A percentile compares a stretch with the other conserved stretches of the same genome.
Evolutionary conservation across 2,888 invertebrate genomes (phyloP).

Genomic region (Vandiemenella viatica): DNA sequence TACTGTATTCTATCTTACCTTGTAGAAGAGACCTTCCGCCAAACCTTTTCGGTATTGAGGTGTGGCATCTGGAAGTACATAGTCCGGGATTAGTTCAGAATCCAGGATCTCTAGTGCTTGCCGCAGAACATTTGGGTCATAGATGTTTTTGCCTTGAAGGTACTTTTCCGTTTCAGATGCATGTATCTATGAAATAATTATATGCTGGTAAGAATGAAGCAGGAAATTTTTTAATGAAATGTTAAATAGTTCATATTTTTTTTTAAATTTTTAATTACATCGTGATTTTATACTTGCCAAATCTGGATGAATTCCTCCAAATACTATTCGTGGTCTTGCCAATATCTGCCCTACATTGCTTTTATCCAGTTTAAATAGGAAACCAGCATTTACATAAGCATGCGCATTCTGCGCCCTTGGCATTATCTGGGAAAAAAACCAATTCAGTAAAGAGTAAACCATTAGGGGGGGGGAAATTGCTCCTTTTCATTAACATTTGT

Average conservation of each 20-base stretch:
- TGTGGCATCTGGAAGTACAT: conserved; percentile 47
- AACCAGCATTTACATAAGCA: conserved; percentile 61
- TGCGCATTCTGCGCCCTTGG: conserved; percentile 62
- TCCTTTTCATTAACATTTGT: too few species aligned
- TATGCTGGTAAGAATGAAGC: too few species aligned
- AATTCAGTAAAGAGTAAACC: too few species aligned
- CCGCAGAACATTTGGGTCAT: conserved; percentile 31
- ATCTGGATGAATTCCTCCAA: conserved; percentile 42
- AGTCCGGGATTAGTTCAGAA: conserved; percentile 47
- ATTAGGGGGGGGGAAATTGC: too few species aligned
- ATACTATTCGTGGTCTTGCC: conserved; percentile 42
- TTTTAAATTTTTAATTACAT: too few species aligned
- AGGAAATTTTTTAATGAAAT: too few species aligned
- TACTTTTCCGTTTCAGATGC: conserved; percentile 41
- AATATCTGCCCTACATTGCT: conserved; percentile 25
- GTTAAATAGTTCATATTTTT: too few species aligned
- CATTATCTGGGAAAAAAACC: conserved; percentile 47
- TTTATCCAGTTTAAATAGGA: conserved; percentile 40
- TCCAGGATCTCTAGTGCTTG: conserved; percentile 36
- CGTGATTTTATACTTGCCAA: too few species aligned
- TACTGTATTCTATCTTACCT: too few species aligned
- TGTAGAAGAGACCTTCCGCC: conserved; percentile 66
- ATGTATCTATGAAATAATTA: conserved; percentile 34
- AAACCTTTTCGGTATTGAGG: conserved; percentile 52
- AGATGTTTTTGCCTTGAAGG: conserved; percentile 32